phyloP scores from a whole-genome alignment of 2,113 vertebrate genomes.

The Collichthys lucidus region DNA sequence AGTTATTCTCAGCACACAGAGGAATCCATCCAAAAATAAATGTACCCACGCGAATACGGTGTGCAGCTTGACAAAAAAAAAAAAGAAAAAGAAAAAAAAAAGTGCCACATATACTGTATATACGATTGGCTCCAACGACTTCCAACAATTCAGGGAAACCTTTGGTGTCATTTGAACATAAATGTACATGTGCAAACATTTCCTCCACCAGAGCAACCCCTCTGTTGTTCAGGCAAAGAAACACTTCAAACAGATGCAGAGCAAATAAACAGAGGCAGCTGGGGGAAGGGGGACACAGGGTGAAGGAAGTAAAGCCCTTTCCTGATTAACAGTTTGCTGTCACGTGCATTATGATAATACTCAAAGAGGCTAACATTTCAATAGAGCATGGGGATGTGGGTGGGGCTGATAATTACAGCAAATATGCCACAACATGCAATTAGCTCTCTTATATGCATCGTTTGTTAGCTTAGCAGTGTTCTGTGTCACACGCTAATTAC shows the following conservation, averaged over 20 bases:
- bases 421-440: constrained; percentile 67
- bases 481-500: constrained; percentile 70
- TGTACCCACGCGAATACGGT: constrained; percentile 17
- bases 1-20: constrained; percentile 60
- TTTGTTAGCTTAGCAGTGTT: constrained; percentile 67
- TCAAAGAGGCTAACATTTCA: constrained; percentile 73
- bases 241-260: constrained; percentile 71
- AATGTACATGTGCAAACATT: constrained; percentile 52
- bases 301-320: constrained; percentile 67
- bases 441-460: constrained; percentile 54
- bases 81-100: not conserved
- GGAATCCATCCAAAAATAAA: constrained; percentile 60
- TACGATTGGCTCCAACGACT: not conserved
- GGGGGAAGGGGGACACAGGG: constrained; percentile 36
- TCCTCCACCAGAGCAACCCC: constrained; percentile 32
- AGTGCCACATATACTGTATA: not conserved
- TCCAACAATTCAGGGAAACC: constrained; percentile 35
- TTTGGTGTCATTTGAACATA: constrained; percentile 36
- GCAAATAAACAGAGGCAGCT: constrained; percentile 71
- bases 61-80: not conserved
- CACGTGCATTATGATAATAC: constrained; percentile 67
- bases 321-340: constrained; percentile 77
- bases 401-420: constrained; percentile 60
- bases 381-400: constrained; percentile 53
- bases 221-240: constrained; percentile 55